Conservation (phyloP, 2,797 vertebrate species). For the Agapornis canus region DNA sequence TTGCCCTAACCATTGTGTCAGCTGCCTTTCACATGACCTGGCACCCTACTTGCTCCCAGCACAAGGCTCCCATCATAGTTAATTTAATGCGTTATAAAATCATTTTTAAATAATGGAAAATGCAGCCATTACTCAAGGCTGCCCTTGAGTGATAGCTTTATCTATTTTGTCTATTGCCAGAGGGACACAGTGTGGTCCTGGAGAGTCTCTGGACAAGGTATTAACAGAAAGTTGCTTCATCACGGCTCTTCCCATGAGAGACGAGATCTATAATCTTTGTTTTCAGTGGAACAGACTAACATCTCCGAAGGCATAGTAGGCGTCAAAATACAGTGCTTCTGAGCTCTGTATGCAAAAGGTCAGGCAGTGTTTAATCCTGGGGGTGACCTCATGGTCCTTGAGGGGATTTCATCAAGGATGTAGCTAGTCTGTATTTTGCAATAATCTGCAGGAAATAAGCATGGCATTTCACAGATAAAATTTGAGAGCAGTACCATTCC, state of each 20-base stretch:
- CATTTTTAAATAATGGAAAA: not conserved
- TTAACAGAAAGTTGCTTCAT: constrained; percentile 21
- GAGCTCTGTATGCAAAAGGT: not conserved
- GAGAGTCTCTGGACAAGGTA: constrained; percentile 22
- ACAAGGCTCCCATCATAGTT: not conserved
- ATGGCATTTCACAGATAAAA: constrained; percentile 49
- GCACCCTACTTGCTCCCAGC: not conserved
- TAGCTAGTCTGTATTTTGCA: constrained; percentile 37
- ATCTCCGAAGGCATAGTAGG: not conserved
- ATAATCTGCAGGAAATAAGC: constrained; percentile 34
- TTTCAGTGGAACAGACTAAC: constrained; percentile 32
- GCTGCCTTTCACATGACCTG: not conserved
- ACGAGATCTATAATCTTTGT: constrained; percentile 14
- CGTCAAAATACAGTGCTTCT: constrained; percentile 11
- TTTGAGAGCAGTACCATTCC: not conserved
- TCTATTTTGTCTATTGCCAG: constrained; percentile 37
- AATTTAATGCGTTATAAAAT: not conserved
- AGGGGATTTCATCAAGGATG: constrained; percentile 48
- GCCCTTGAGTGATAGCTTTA: constrained; percentile 38
- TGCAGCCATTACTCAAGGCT: not conserved
- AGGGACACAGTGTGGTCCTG: not conserved
- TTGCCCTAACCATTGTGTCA: not conserved
- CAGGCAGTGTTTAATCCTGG: constrained; percentile 29
- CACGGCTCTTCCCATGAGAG: constrained; percentile 1
- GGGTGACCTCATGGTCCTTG: constrained; percentile 1